phyloP scores from a whole-genome alignment of 23 tunicate species.

The Trididemnum nubilum region DNA sequence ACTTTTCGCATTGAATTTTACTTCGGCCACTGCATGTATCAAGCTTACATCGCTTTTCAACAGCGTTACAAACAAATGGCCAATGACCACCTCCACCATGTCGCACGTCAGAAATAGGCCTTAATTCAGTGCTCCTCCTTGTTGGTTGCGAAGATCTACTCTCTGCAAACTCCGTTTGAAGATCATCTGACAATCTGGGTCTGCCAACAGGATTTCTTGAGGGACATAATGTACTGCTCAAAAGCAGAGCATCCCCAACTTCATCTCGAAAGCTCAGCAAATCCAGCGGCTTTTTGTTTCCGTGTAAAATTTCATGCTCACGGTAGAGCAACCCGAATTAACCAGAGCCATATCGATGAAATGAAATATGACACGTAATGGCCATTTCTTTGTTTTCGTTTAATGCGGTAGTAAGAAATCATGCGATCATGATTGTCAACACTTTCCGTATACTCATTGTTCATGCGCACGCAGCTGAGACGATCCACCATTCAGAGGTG shows the following conservation, averaged over 20 bases:
- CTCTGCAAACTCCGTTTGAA: neutral
- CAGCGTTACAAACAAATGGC: neutral
- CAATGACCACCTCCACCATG: neutral
- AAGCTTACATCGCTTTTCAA: neutral
- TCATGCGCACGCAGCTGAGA: neutral
- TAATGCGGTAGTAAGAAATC: constrained; percentile 7
- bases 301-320: neutral
- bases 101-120: neutral
- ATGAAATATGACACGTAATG: constrained; percentile 4
- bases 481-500: too few species aligned
- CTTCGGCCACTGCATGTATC: neutral
- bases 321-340: constrained; percentile 12
- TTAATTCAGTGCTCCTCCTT: neutral
- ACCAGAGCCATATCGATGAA: neutral
- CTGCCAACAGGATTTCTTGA: constrained; percentile 5
- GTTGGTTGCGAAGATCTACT: neutral
- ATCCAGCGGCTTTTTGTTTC: neutral
- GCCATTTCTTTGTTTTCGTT: constrained; percentile 14
- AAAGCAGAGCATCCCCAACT: constrained; percentile 11
- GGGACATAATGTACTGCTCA: neutral
- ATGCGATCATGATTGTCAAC: constrained; percentile 4
- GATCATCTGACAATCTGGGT: neutral
- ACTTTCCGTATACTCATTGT: neutral
- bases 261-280: constrained; percentile 9
- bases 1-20: constrained; percentile 4